Base-by-base conservation (phyloP, 2,888 invertebrate species). In the Psylliodes chrysocephalus region DNA sequence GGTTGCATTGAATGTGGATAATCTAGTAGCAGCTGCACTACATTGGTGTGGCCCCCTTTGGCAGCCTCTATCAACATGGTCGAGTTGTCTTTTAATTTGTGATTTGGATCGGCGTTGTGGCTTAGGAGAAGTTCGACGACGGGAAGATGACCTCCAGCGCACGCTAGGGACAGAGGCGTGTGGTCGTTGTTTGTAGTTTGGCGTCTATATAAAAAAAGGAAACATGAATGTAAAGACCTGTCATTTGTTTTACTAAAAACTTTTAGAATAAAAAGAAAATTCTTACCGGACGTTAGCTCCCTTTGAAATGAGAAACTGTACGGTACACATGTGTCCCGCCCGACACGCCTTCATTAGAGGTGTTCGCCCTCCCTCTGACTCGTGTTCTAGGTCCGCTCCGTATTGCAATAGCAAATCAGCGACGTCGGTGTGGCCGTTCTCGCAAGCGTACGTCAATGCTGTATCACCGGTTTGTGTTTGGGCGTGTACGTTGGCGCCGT, bases 31-130 rank as follows among this genome's bases (percentile, higher is more conserved):
- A 98, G 85, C 83, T 96, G 95, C 65, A 98, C 98, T 63, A 99
- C 96, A 71, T 90, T 91, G 17, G 96, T 96, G 83, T 98, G 98
- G 0, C 98, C 98, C 52, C 98, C 97, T 84, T 97, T 97, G 49
- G 98, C 94, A 53, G 98, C 98, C 84, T 99, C 98, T 76, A 99
- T 98, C 73, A 99, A 87, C 92, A 98, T 98, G 57, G 97, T 98
- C 66, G 96, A 96, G 82, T 97, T 97, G 84, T 99, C 98, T 88
- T 98, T 97, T 53, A 99, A 88, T 84, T 95, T 96, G 85, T 97
- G 95, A 83, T 94, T 94, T 52, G 96, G 96, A 85, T 98, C 95
- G 42, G 97, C 97, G 74, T 94, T 92, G 84, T 94, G 91, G 56
- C 93, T 90, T 66, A 99, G 87, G 69, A 99, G 86, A 77, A 95